Conservation (phyloP, 37 sponge, comb jelly and placozoan species). For the Halichondria panicea region DNA sequence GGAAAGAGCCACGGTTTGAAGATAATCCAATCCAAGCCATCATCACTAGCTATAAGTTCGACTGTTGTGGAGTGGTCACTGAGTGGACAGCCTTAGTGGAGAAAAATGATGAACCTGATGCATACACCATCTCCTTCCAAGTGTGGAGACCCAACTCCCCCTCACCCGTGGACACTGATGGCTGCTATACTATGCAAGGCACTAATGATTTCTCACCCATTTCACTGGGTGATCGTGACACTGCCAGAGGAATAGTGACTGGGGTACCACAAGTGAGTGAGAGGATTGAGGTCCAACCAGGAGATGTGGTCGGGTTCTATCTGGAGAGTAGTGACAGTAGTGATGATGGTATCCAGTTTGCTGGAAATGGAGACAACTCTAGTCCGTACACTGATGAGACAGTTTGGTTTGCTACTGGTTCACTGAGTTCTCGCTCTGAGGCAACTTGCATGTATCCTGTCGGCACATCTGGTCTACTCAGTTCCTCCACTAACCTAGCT, state of each 20-base stretch:
- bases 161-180: neutral
- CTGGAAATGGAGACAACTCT: no score
- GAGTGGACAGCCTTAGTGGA: constrained; percentile 28
- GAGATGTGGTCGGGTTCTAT: constrained; percentile 51
- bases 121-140: constrained; percentile 27
- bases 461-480: no score
- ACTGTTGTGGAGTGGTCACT: constrained; percentile 41
- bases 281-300: constrained; percentile 21
- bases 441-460: no score
- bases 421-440: no score
- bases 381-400: no score
- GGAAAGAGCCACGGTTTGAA: no score
- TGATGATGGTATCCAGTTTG: no score
- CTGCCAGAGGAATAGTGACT: neutral
- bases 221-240: neutral
- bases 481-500: no score
- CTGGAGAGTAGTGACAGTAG: no score
- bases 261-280: constrained; percentile 7
- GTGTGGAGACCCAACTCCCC: constrained; percentile 58
- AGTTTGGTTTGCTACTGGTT: no score
- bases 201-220: constrained; percentile 1
- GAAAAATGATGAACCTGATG: neutral
- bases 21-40: constrained; percentile 29
- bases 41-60: constrained; percentile 30
- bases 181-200: constrained; percentile 31